A percentile compares a stretch with the other conserved stretches of the same genome.
These are phyloP conservation scores for Operophtera brumata DNA, from an alignment of 2,888 invertebrate genomes.

Conservation along the genomic window DNA sequence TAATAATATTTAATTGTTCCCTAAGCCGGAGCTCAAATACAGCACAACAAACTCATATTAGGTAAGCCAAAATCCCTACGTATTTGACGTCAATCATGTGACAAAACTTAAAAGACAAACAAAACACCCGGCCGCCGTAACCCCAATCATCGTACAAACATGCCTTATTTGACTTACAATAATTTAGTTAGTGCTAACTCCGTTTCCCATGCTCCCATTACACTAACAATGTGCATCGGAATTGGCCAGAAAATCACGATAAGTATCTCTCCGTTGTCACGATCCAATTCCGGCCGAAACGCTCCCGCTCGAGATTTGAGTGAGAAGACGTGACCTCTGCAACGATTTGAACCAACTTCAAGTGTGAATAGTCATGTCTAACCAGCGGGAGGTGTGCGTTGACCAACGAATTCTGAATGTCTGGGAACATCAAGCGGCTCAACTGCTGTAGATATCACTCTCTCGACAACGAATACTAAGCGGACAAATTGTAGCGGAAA, in stretches of 20 bases:
- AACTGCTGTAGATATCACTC: neutral
- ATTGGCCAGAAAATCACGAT: slow-evolving; percentile 79
- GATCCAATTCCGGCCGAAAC: slow-evolving; percentile 74
- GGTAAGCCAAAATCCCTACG: slow-evolving; percentile 15
- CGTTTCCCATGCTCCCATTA: slow-evolving; percentile 78
- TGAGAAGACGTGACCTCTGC: slow-evolving; percentile 77
- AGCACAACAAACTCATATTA: neutral
- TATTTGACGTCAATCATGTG: slow-evolving; percentile 48
- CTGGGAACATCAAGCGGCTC: slow-evolving; percentile 10
- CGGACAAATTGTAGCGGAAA: slow-evolving; percentile 1
- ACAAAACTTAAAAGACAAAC: slow-evolving; percentile 58
- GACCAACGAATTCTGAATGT: slow-evolving; percentile 41
- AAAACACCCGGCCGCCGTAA: slow-evolving; percentile 46
- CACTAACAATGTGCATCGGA: slow-evolving; percentile 70
- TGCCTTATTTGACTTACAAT: slow-evolving; percentile 71
- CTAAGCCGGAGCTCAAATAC: neutral
- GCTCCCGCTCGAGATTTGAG: slow-evolving; percentile 75
- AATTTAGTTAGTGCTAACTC: slow-evolving; percentile 63
- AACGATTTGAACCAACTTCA: slow-evolving; percentile 57
- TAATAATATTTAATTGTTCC: neutral
- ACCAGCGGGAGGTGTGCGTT: slow-evolving; percentile 71
- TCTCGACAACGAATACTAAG: neutral
- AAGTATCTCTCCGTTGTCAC: slow-evolving; percentile 77
- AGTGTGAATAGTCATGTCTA: slow-evolving; percentile 76
- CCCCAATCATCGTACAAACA: slow-evolving; percentile 64